Conservation (phyloP, 2,113 vertebrate genomes). For the Budorcas taxicolor region DNA sequence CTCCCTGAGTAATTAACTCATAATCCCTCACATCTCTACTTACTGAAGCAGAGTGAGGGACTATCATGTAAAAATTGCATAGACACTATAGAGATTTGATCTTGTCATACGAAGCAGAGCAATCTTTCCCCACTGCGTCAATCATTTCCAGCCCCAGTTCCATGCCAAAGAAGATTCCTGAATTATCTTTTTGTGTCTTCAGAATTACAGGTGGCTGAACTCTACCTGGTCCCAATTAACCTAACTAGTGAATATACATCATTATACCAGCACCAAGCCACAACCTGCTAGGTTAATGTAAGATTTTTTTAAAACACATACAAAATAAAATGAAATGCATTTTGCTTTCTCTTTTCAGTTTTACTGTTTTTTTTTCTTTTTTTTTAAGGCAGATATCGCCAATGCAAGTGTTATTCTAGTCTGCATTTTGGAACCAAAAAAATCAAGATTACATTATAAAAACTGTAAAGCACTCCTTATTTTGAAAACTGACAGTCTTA, state of each 20-base stretch:
- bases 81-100: neutral
- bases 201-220: neutral
- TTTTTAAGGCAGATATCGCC: neutral
- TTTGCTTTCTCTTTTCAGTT: neutral
- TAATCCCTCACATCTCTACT: neutral
- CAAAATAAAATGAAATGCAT: neutral
- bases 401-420: neutral
- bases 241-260: neutral
- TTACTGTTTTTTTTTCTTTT: neutral
- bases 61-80: neutral
- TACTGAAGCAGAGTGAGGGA: neutral
- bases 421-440: neutral
- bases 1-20: neutral
- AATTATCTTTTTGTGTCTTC: neutral
- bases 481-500: conserved; percentile 26
- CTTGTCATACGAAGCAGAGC: neutral
- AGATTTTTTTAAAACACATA: neutral
- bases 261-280: neutral
- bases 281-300: neutral
- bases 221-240: neutral
- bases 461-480: neutral
- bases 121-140: neutral
- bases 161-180: neutral
- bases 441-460: neutral
- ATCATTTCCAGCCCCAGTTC: neutral